Evolutionary conservation across 2,888 invertebrate genomes (phyloP), one percentile per base, ranked within the genome.

Genomic region (Limenitis arthemis): DNA sequence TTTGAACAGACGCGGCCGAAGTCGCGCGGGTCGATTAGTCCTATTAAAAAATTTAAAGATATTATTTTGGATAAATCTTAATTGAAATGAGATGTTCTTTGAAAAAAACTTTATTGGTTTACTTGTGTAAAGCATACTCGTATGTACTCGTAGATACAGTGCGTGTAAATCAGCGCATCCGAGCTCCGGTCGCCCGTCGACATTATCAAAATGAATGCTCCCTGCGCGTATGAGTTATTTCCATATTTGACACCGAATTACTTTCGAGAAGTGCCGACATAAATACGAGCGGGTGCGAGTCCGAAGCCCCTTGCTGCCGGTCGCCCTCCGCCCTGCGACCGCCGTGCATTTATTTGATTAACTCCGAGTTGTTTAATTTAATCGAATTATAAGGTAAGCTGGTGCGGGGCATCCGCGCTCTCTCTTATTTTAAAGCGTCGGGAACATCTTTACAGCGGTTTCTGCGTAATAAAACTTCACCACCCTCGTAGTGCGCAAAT

Each of bases 291-390:
- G 62, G 62, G 61, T 65, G 57, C 63, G 66, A 58, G 61, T 60
- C 59, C 60, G 47, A 46, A 48, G 32, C 55, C 57, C 60, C 60
- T 52, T 31, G 54, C 61, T 59, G 64, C 59, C 53, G 66, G 56
- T 67, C 69, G 66, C 68, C 66, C 69, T 62, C 63, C 74, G 70
- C 65, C 70, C 65, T 36, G 7, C 75, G 77, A 75, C 81, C 78
- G 75, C 74, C 72, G 69, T 77, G 80, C 86, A 86, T 86, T 87
- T 87, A 86, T 87, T 87, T 87, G 87, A 87, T 87, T 86, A 87
- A 86, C 85, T 85, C 77, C 68, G 84, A 85, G 85, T 86, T 86
- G 84, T 86, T 86, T 87, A 86, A 86, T 86, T 86, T 86, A 86
- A 86, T 85, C 81, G 82, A 85, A 79, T 86, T 85, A 85, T 76